Conservation (phyloP, 2,888 invertebrate genomes). For the Geotrupes spiniger region DNA sequence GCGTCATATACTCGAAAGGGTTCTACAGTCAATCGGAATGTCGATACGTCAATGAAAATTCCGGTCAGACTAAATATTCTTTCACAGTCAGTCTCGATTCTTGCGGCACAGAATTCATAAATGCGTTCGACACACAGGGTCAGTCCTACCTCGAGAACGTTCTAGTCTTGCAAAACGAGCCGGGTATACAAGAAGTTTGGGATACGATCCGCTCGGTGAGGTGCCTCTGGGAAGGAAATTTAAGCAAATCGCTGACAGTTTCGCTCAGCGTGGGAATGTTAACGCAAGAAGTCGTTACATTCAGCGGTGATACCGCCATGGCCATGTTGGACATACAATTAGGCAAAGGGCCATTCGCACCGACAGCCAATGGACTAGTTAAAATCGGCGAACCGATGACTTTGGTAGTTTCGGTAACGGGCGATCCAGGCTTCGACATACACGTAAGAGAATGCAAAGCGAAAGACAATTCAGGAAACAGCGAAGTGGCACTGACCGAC, state of each 20-base stretch:
- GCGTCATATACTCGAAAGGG: slow-evolving; percentile 79
- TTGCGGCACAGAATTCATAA: slow-evolving; percentile 77
- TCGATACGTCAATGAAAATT: slow-evolving; percentile 70
- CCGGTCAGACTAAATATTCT: slow-evolving; percentile 65
- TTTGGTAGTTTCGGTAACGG: slow-evolving; percentile 73
- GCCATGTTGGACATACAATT: slow-evolving; percentile 74
- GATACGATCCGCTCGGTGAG: slow-evolving; percentile 74
- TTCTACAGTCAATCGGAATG: slow-evolving; percentile 67
- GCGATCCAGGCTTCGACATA: slow-evolving; percentile 76
- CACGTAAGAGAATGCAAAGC: slow-evolving; percentile 76
- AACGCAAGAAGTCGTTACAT: slow-evolving; percentile 76
- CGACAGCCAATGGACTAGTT: slow-evolving; percentile 71
- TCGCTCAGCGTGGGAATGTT: slow-evolving; percentile 76
- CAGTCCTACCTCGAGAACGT: slow-evolving; percentile 79
- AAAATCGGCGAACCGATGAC: slow-evolving; percentile 83
- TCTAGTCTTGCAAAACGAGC: slow-evolving; percentile 73
- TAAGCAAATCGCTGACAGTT: slow-evolving; percentile 71
- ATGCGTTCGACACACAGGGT: slow-evolving; percentile 72
- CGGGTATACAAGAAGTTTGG: slow-evolving; percentile 74
- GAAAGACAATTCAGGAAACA: slow-evolving; percentile 64
- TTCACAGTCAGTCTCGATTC: slow-evolving; percentile 73
- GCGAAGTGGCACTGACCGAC: slow-evolving; percentile 69
- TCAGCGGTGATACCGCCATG: slow-evolving; percentile 81
- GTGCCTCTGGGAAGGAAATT: slow-evolving; percentile 78
- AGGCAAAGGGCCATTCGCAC: slow-evolving; percentile 75